phyloP scores from a whole-genome alignment of 2,113 vertebrate species.

The Centropus bengalensis region DNA sequence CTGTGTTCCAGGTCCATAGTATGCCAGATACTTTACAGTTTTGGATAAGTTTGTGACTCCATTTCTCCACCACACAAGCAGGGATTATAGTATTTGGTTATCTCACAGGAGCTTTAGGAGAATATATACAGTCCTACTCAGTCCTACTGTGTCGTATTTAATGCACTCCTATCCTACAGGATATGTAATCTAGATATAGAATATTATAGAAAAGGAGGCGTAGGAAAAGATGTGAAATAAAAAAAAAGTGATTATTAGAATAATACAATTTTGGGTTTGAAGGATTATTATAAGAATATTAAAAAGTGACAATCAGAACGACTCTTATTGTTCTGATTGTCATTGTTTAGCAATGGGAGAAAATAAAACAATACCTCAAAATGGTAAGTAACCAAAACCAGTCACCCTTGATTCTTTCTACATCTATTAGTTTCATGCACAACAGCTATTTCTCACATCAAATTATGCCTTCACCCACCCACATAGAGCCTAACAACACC shows the following conservation, averaged over 20 bases:
- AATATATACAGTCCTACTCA: neutral
- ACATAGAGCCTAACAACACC: neutral
- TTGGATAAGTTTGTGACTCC: neutral
- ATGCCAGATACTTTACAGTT: neutral
- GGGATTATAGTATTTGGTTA: slow-evolving; percentile 12
- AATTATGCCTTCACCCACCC: neutral
- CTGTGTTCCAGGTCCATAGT: neutral
- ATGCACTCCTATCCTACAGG: neutral
- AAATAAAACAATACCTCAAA: neutral
- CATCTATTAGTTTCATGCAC: neutral
- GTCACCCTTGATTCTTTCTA: neutral
- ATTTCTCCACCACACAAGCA: slow-evolving; percentile 11
- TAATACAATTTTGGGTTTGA: neutral
- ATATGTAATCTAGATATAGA: neutral
- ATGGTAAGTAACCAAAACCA: neutral
- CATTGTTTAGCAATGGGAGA: neutral
- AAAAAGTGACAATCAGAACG: neutral
- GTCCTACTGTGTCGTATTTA: neutral
- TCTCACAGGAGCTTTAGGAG: neutral
- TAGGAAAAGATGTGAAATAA: neutral
- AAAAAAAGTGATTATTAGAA: neutral
- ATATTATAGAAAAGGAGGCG: neutral
- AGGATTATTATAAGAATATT: neutral
- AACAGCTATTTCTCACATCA: neutral
- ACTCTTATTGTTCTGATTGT: neutral